Evolutionary conservation across 1,140 invertebrate species (phyloP), one percentile per base, ranked within the genome.

Genomic region (Panulirus ornatus): DNA sequence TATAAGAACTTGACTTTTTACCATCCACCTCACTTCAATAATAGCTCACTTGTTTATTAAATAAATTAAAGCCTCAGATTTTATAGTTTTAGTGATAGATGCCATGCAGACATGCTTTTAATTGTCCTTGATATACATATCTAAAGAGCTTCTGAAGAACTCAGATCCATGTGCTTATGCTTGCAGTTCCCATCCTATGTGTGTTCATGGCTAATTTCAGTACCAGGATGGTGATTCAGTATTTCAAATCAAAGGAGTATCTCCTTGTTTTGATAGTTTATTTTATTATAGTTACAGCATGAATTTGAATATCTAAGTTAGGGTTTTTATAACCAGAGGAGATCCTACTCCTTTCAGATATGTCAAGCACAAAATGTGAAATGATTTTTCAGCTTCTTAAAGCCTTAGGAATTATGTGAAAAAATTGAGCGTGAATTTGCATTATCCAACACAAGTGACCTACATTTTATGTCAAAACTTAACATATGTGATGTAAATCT

Each of bases 211-310:
- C 22, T 40, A 83, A 38, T 66, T n/a, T 58, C 11, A 9, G 22
- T 73, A 73, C 83, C 83, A 84, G 83, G 83, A 84, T 84, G 83
- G 83, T 84, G 83, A 84, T 84, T 84, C 83, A 84, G 6, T 40
- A 58, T 22, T 40, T 54, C 51, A 83, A n/a, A 16, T 44, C 36
- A 30, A 40, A n/a, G 5, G n/a, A n/a, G 11, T 58, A 58, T 22
- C 19, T 19, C 19, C 19, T 58, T 58, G 14, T 2, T 19, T 58
- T 5, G 54, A 22, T 58, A 66, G 14, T 30, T 66, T 27, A 66
- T 30, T 27, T 66, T 30, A 47, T 47, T 6, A 66, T 30, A 58
- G 3, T 58, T 19, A 66, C 58, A 14, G 44, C 44, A 47, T 47
- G 44, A 47, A 47, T 47, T 47, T 11, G 5, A 47, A 47, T 47